Percentiles rank a stretch among this genome's conserved stretches.
Evolutionary conservation across 2,113 vertebrate genomes (phyloP).

Genomic region (Gallinago paraguaiae): DNA sequence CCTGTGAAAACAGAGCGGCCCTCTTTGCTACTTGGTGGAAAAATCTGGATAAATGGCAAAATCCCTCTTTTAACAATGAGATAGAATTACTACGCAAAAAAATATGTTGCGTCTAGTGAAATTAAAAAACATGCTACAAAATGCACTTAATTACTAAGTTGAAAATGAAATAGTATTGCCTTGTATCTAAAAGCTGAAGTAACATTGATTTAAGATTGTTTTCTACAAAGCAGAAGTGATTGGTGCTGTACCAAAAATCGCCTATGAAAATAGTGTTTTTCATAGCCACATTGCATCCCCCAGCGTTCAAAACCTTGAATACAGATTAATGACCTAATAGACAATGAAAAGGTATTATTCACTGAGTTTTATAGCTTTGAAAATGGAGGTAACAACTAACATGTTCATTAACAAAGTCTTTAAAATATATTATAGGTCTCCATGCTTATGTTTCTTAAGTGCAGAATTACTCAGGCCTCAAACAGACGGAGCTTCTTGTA

Average conservation of each 20-base stretch:
- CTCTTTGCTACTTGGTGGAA: background rate
- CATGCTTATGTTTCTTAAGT: background rate
- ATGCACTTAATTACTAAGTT: background rate
- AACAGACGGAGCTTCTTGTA: background rate
- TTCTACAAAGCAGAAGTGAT: background rate
- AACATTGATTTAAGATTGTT: background rate
- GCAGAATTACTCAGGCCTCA: background rate
- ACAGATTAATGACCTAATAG: background rate
- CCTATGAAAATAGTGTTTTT: background rate
- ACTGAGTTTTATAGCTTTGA: background rate
- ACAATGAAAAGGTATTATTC: background rate
- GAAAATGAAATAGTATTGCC: background rate
- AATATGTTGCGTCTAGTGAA: background rate
- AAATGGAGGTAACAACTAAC: background rate
- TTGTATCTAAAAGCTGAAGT: background rate
- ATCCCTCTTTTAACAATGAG: background rate
- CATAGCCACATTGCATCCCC: background rate
- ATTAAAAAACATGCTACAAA: background rate
- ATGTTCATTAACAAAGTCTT: background rate
- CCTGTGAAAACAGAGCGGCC: background rate
- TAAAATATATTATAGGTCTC: background rate
- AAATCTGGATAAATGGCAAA: background rate
- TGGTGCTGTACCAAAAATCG: background rate
- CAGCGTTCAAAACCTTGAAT: background rate
- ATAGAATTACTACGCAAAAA: background rate